Percentiles rank a stretch among this genome's conserved stretches.
Conservation (phyloP, 2,888 invertebrate species). For the Chrysomela aeneicollis region DNA sequence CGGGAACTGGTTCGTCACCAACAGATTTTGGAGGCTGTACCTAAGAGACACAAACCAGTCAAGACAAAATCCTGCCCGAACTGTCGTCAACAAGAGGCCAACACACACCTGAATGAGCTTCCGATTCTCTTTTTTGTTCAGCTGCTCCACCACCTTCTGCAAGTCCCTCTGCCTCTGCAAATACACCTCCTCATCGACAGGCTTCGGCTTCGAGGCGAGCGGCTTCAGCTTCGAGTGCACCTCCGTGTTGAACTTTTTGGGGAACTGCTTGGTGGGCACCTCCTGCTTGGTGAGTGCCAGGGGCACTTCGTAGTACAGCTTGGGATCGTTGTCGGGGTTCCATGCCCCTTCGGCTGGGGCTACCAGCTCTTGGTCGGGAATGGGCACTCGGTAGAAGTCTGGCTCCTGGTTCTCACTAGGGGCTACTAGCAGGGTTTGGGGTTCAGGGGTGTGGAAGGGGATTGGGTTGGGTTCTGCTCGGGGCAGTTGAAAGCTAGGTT, state of each 20-base stretch:
- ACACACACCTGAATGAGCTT: conserved; percentile 54
- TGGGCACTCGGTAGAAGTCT: conserved; percentile 52
- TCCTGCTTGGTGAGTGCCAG: conserved; percentile 57
- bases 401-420: conserved; percentile 44
- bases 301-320: conserved; percentile 58
- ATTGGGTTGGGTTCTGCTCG: conserved; percentile 47
- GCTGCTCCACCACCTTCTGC: conserved; percentile 57
- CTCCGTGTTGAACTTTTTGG: conserved; percentile 67
- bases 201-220: conserved; percentile 57
- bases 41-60: background rate
- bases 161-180: conserved; percentile 54
- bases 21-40: background rate
- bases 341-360: conserved; percentile 59
- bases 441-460: conserved; percentile 54
- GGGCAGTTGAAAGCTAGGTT: conserved; percentile 52
- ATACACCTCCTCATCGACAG: conserved; percentile 60
- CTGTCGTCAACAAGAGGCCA: no score
- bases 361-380: conserved; percentile 62
- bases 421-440: conserved; percentile 49
- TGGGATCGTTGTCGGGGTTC: conserved; percentile 59
- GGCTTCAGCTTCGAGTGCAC: conserved; percentile 59
- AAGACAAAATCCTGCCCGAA: no score
- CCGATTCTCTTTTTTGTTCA: conserved; percentile 65
- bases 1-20: conserved; percentile 36
- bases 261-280: conserved; percentile 66